These are phyloP conservation scores for Onychomys leucogaster DNA, from an alignment of 2,797 vertebrate species.

Conservation along the genomic window DNA sequence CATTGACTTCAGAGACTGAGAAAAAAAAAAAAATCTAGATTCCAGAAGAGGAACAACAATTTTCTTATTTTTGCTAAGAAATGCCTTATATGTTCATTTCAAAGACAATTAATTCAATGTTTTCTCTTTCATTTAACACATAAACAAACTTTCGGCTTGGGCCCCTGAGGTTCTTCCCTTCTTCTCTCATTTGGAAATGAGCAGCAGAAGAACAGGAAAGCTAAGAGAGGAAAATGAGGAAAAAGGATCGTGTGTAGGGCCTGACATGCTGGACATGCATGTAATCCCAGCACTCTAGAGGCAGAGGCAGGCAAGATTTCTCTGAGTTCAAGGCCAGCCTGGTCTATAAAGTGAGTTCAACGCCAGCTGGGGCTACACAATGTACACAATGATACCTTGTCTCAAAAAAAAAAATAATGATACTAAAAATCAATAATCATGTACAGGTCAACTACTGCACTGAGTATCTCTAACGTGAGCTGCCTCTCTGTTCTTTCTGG, in stretches of 20 bases:
- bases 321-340: background rate
- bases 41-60: background rate
- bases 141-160: background rate
- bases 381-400: background rate
- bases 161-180: background rate
- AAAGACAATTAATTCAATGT: constrained; percentile 8
- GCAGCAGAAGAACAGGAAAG: background rate
- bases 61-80: constrained; percentile 21
- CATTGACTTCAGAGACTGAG: constrained; percentile 43
- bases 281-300: background rate
- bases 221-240: background rate
- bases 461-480: background rate
- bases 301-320: background rate
- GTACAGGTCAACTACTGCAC: background rate
- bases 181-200: background rate
- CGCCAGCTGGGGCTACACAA: background rate
- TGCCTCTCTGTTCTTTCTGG: background rate
- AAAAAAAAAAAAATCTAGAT: constrained; percentile 28
- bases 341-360: background rate
- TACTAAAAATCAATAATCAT: no score
- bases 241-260: background rate
- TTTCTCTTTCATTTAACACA: background rate
- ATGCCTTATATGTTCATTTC: background rate
- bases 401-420: background rate
- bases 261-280: background rate